Evolutionary conservation across 2,888 invertebrate species (phyloP).

Genomic region (Tiphia femorata): DNA sequence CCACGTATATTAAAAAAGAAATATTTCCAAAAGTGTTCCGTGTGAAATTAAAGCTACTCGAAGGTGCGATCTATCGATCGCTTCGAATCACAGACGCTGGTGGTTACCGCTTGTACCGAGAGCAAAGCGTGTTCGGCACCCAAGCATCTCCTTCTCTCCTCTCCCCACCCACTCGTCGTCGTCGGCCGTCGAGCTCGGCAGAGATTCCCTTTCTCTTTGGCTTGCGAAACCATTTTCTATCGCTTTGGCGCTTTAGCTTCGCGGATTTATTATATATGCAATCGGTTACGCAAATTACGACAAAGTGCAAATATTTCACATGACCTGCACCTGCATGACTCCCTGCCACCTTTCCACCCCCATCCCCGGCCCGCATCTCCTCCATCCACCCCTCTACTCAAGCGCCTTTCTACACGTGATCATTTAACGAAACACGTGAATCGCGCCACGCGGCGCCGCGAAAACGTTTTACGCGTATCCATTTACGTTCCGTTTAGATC

Average conservation of each 20-base stretch:
- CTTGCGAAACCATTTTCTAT: conserved; percentile 62
- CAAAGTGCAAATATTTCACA: conserved; percentile 66
- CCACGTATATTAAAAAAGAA: too few species aligned
- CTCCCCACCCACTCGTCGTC: conserved; percentile 42
- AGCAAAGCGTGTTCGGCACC: too few species aligned
- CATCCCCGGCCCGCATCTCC: too few species aligned
- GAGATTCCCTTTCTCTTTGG: conserved; percentile 65
- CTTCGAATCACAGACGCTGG: too few species aligned
- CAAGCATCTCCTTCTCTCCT: conserved; percentile 9
- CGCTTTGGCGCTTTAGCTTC: conserved; percentile 45
- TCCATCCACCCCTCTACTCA: too few species aligned
- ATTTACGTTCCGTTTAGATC: not conserved
- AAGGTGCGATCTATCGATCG: too few species aligned
- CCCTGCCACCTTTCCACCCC: too few species aligned
- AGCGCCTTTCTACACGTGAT: conserved; percentile 47
- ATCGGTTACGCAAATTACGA: conserved; percentile 64
- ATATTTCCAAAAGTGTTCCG: too few species aligned
- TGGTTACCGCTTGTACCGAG: too few species aligned
- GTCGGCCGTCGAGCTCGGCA: too few species aligned
- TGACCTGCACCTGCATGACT: conserved; percentile 61
- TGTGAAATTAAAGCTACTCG: too few species aligned
- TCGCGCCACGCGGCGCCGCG: conserved; percentile 26
- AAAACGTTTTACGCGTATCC: not conserved
- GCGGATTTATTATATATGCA: conserved; percentile 62
- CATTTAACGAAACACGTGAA: conserved; percentile 45